Evolutionary conservation across 2,113 vertebrate species (phyloP).

Genomic region (Gavia stellata): DNA sequence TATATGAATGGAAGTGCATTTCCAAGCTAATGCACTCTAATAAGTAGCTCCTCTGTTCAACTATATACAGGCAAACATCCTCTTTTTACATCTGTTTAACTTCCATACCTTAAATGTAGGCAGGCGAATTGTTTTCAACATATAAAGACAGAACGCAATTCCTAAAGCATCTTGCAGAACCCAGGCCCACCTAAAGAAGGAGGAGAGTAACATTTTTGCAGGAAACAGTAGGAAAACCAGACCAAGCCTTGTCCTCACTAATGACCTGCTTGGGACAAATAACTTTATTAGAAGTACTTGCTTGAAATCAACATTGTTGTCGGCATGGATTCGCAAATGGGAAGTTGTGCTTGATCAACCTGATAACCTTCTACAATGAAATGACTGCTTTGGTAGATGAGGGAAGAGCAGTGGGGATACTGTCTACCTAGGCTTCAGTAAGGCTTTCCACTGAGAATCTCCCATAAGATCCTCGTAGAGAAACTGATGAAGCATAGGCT

Average conservation of each 20-base stretch:
- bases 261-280: not conserved
- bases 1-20: not conserved
- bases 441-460: not conserved
- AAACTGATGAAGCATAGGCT: not conserved
- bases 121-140: constrained; percentile 91
- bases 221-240: not conserved
- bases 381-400: not conserved
- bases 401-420: not conserved
- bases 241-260: not conserved
- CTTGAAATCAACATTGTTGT: not conserved
- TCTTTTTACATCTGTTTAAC: not conserved
- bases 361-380: not conserved
- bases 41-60: not conserved
- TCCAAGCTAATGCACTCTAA: not conserved
- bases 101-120: constrained; percentile 90
- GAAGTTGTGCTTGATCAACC: not conserved
- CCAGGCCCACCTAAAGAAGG: constrained; percentile 89
- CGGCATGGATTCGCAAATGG: not conserved
- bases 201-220: not conserved
- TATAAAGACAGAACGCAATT: constrained; percentile 93
- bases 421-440: not conserved
- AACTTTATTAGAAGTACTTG: not conserved
- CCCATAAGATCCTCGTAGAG: not conserved
- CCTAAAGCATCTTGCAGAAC: constrained; percentile 91
- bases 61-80: not conserved